Evolutionary conservation across 2,888 invertebrate genomes (phyloP).

Genomic region (Philonicus albiceps): DNA sequence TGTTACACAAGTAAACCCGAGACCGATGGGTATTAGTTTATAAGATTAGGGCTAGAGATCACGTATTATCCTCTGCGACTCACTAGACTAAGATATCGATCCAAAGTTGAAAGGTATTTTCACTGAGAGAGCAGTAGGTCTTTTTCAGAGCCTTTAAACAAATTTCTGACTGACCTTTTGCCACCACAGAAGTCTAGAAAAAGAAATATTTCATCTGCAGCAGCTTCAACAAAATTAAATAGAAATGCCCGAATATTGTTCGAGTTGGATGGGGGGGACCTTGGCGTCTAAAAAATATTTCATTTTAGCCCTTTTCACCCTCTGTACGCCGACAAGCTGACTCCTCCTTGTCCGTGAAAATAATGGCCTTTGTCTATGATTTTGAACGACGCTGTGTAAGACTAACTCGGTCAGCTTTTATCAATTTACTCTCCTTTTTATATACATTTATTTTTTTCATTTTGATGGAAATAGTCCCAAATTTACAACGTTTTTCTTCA

Average conservation of each 20-base stretch:
- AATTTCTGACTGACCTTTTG: not conserved
- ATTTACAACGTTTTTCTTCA: not conserved
- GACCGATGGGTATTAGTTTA: not conserved
- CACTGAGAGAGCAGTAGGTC: not conserved
- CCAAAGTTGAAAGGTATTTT: not conserved
- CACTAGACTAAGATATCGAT: not conserved
- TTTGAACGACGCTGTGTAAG: not conserved
- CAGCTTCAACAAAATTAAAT: conserved; percentile 19
- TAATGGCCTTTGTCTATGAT: not conserved
- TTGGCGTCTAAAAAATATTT: not conserved
- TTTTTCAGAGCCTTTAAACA: not conserved
- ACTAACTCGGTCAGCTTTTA: not conserved
- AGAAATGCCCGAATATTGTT: not conserved
- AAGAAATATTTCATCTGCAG: conserved; percentile 12
- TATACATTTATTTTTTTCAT: not conserved
- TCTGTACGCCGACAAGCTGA: not conserved
- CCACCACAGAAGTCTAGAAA: not conserved
- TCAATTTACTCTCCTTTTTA: not conserved
- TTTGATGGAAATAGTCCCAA: not conserved
- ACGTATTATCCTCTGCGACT: not conserved
- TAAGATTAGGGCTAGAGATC: not conserved
- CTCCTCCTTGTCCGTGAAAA: not conserved
- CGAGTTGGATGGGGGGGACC: no score
- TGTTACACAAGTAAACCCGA: not conserved
- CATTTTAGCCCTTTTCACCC: not conserved